phyloP scores from a whole-genome alignment of 2,797 vertebrate genomes.

The Sebastes wilsoni region DNA sequence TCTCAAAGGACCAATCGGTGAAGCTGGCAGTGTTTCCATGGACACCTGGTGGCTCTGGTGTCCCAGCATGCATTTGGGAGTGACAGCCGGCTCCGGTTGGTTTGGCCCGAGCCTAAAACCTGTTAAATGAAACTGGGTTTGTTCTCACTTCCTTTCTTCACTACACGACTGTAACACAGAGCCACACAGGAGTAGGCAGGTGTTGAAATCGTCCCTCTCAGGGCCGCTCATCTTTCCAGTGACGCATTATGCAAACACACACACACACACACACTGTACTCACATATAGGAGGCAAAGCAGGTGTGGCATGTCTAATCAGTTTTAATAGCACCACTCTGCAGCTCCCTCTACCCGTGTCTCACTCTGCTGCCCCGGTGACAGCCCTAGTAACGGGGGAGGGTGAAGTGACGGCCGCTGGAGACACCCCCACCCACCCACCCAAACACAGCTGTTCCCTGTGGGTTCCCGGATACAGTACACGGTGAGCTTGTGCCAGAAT shows the following conservation, averaged over 20 bases:
- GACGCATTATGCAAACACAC: slow-evolving; percentile 13
- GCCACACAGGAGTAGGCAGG: slow-evolving; percentile 47
- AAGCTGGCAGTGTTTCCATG: slow-evolving; percentile 71
- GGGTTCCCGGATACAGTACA: slow-evolving; percentile 58
- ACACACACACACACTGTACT: neutral
- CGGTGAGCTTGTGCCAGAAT: slow-evolving; percentile 72
- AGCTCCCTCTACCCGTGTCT: slow-evolving; percentile 63
- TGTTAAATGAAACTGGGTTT: slow-evolving; percentile 22
- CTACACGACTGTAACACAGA: neutral
- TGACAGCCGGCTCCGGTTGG: slow-evolving; percentile 62
- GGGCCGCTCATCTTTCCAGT: slow-evolving; percentile 28
- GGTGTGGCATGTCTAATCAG: slow-evolving; percentile 79
- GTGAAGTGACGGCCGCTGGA: slow-evolving; percentile 39
- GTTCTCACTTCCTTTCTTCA: neutral
- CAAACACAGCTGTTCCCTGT: slow-evolving; percentile 86
- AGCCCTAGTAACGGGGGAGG: slow-evolving; percentile 69
- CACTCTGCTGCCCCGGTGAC: slow-evolving; percentile 85
- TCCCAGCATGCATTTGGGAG: slow-evolving; percentile 68
- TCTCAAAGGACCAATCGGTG: slow-evolving; percentile 75
- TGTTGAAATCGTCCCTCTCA: slow-evolving; percentile 46
- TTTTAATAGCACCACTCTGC: slow-evolving; percentile 67
- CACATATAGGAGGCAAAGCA: slow-evolving; percentile 38
- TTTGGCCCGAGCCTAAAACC: slow-evolving; percentile 43
- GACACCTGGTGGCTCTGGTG: slow-evolving; percentile 73
- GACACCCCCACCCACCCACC: slow-evolving; percentile 56